Evolutionary conservation across 2,797 vertebrate species (phyloP).

Genomic region (Bradypus variegatus): DNA sequence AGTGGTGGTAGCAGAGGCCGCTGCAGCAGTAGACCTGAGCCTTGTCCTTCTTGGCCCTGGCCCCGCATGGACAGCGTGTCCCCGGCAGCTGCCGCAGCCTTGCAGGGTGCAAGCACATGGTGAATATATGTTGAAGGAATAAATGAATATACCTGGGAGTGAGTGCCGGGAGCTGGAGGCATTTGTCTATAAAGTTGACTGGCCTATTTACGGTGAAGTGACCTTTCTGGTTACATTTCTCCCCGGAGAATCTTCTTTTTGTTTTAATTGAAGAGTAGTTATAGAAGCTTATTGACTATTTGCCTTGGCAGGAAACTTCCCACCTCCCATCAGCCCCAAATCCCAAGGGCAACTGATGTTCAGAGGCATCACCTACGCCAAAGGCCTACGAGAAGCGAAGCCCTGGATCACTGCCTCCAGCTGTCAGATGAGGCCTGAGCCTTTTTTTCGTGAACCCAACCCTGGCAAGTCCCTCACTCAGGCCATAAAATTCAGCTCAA

Average conservation of each 20-base stretch:
- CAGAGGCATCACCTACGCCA: not conserved
- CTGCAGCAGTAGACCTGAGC: not conserved
- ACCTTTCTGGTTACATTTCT: slow-evolving; percentile 36
- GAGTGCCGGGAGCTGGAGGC: not conserved
- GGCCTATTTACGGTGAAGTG: slow-evolving; percentile 38
- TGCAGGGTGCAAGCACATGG: not conserved
- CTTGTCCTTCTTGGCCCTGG: not conserved
- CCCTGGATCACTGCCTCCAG: slow-evolving; percentile 19
- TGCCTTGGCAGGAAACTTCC: slow-evolving; percentile 42
- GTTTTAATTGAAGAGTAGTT: slow-evolving; percentile 57
- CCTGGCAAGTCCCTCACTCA: slow-evolving; percentile 46
- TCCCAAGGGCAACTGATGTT: slow-evolving; percentile 36
- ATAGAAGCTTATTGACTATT: slow-evolving; percentile 47
- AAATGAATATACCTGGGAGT: slow-evolving; percentile 18
- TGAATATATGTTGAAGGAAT: slow-evolving; percentile 40
- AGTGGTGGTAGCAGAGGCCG: no score
- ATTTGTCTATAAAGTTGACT: slow-evolving; percentile 48
- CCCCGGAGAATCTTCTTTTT: not conserved
- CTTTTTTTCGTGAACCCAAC: slow-evolving; percentile 33
- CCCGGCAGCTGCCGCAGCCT: not conserved
- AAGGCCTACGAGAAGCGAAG: slow-evolving; percentile 29
- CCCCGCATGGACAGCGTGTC: not conserved
- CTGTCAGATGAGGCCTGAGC: slow-evolving; percentile 38
- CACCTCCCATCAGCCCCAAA: slow-evolving; percentile 20
- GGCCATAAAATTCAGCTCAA: slow-evolving; percentile 52